phyloP scores from a whole-genome alignment of 2,888 invertebrate genomes.

The Pyrrhosoma nymphula region DNA sequence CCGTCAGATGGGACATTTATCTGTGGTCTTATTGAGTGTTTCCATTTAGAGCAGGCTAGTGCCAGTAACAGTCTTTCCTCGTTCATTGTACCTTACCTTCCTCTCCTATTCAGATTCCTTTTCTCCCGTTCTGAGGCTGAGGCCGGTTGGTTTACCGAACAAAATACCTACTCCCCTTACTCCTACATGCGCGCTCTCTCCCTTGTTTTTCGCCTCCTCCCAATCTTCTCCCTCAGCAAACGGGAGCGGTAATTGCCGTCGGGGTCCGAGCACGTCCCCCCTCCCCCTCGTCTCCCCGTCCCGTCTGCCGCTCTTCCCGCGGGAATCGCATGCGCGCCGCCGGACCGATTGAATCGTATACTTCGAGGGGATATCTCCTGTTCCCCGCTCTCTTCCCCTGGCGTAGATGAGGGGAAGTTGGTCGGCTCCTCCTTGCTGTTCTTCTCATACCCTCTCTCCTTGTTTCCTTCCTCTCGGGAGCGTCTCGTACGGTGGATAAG shows the following conservation, averaged over 20 bases:
- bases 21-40: too few species aligned
- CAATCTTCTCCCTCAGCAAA: not conserved
- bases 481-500: not conserved
- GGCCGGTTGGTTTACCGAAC: too few species aligned
- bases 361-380: not conserved
- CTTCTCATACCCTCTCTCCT: not conserved
- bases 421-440: not conserved
- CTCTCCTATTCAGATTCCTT: too few species aligned
- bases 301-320: not conserved
- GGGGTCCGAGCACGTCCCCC: not conserved
- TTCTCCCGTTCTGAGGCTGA: too few species aligned
- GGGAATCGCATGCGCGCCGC: conserved; percentile 15
- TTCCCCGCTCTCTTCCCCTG: too few species aligned
- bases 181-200: not conserved
- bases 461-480: not conserved
- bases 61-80: too few species aligned
- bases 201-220: not conserved
- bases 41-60: too few species aligned
- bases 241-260: not conserved
- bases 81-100: too few species aligned
- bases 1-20: too few species aligned
- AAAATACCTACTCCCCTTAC: too few species aligned
- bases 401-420: not conserved
- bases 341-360: not conserved
- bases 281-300: not conserved